Conservation (phyloP, 1,140 invertebrate genomes). For the Periplaneta americana region DNA sequence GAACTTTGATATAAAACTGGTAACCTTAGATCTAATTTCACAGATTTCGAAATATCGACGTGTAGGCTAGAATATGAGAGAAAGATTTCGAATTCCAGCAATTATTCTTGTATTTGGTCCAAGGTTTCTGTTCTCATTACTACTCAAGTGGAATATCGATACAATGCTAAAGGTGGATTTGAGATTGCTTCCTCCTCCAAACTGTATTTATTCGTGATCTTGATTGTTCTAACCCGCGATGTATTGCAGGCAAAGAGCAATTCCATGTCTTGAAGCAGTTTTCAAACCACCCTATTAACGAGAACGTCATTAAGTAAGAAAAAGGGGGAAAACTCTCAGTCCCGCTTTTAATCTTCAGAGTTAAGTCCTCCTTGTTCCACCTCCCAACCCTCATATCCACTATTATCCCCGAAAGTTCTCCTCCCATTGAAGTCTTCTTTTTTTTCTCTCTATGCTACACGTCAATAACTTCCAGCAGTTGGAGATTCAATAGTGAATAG, state of each 20-base stretch:
- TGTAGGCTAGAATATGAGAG: no score
- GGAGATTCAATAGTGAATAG: neutral
- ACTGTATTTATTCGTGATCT: no score
- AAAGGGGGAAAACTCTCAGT: neutral
- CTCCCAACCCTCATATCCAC: neutral
- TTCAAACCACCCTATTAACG: neutral
- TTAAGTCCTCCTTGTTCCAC: neutral
- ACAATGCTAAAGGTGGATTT: no score
- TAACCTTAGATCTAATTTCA: no score
- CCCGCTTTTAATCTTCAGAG: no score
- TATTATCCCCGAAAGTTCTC: neutral
- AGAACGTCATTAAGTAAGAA: neutral
- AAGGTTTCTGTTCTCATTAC: no score
- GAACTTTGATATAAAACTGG: no score
- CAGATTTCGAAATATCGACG: no score
- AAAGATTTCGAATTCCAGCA: no score
- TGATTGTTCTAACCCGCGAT: neutral
- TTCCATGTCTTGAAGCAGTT: neutral
- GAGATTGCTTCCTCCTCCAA: no score
- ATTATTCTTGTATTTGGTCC: no score
- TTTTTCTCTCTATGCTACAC: neutral
- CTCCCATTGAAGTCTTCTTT: neutral
- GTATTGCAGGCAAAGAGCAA: neutral
- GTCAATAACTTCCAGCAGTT: neutral
- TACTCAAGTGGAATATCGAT: no score